Conservation (phyloP, 1,140 invertebrate species). For the Cydia fagiglandana region DNA sequence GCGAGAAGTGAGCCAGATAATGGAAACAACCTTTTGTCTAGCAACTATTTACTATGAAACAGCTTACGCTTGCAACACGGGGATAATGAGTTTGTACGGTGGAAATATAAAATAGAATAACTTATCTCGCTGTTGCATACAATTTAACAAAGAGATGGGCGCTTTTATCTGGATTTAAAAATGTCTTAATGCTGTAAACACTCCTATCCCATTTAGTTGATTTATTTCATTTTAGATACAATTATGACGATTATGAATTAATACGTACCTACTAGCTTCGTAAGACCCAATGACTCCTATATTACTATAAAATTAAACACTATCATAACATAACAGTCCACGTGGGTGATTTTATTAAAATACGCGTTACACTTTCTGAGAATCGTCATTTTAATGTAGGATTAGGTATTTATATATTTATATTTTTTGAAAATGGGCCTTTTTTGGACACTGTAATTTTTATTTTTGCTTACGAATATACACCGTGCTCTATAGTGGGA, state of each 20-base stretch:
- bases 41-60: conserved; percentile 47
- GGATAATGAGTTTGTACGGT: conserved; percentile 42
- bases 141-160: conserved; percentile 25
- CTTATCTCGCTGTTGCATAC: conserved; percentile 35
- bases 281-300: too few relatives aligned
- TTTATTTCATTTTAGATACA: neutral
- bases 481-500: neutral
- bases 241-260: neutral
- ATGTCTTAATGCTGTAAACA: neutral
- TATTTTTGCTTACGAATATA: neutral
- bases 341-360: too few relatives aligned
- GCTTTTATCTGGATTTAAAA: conserved; percentile 27
- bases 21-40: conserved; percentile 60
- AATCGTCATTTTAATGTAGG: neutral
- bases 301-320: too few relatives aligned
- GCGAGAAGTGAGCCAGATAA: conserved; percentile 58
- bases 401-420: neutral
- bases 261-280: too few relatives aligned
- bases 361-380: too few relatives aligned
- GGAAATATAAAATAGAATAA: conserved; percentile 43
- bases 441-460: neutral
- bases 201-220: neutral
- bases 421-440: neutral
- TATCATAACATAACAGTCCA: too few relatives aligned
- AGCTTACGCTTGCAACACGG: conserved; percentile 45